Evolutionary conservation across 2,888 invertebrate genomes (phyloP).

Genomic region (Nudaria mundana): DNA sequence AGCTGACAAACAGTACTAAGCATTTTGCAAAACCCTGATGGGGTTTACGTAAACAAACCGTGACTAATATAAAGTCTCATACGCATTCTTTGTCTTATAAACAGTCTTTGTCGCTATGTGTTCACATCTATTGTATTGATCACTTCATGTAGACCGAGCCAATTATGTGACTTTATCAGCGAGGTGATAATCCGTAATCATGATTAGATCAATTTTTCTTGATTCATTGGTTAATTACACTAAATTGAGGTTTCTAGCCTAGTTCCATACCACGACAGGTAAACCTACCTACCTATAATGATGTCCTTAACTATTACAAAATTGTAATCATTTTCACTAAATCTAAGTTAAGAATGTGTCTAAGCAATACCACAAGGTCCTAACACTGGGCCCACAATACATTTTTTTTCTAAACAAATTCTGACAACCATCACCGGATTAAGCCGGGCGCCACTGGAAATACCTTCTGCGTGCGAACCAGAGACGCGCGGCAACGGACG

Average conservation of each 20-base stretch:
- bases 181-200: slow-evolving; percentile 17
- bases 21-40: slow-evolving; percentile 61
- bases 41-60: slow-evolving; percentile 53
- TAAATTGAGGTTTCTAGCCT: background rate
- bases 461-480: no score
- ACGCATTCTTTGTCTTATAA: slow-evolving; percentile 55
- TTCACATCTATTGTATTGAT: slow-evolving; percentile 22
- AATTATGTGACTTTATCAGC: no score
- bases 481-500: no score
- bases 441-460: no score
- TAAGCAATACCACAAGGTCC: no score
- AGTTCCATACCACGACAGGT: background rate
- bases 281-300: background rate
- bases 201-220: background rate
- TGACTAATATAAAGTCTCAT: slow-evolving; percentile 67
- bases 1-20: slow-evolving; percentile 64
- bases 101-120: slow-evolving; percentile 58
- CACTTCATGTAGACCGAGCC: no score
- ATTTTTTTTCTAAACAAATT: no score
- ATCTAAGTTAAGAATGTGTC: background rate
- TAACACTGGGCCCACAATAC: no score
- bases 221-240: background rate
- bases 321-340: no score
- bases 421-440: no score
- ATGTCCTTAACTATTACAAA: background rate